phyloP scores from a whole-genome alignment of 2,888 invertebrate genomes.

The Luffia ferchaultella region DNA sequence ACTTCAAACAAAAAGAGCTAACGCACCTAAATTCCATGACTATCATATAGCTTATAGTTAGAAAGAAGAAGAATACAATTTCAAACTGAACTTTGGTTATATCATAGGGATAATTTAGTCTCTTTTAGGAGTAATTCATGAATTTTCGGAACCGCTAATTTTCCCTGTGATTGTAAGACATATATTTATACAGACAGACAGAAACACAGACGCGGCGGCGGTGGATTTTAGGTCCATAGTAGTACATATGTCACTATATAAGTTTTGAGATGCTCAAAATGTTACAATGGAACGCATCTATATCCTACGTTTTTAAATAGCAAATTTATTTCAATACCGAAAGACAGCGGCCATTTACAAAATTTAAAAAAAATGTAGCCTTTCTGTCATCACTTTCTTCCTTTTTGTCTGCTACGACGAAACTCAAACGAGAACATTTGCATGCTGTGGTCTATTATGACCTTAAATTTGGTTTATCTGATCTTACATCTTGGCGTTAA shows the following conservation, averaged over 20 bases:
- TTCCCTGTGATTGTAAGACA: background rate
- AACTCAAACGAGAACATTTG: too few species aligned
- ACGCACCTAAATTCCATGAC: background rate
- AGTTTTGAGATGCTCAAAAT: background rate
- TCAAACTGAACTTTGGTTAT: background rate
- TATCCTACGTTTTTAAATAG: background rate
- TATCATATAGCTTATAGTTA: background rate
- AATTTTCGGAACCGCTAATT: too few species aligned
- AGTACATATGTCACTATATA: background rate
- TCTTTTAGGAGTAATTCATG: background rate
- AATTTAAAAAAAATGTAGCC: background rate
- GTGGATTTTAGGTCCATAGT: background rate
- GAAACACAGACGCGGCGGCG: too few species aligned
- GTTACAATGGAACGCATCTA: background rate
- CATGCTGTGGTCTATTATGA: too few species aligned
- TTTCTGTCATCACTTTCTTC: too few species aligned
- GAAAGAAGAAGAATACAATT: background rate
- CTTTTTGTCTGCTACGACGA: too few species aligned
- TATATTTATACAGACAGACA: background rate
- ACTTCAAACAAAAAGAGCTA: too few species aligned
- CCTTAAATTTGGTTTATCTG: too few species aligned
- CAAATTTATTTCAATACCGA: background rate
- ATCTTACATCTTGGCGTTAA: too few species aligned
- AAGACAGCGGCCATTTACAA: background rate
- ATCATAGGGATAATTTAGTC: background rate